These are phyloP conservation scores for Conistra vaccinii DNA, from an alignment of 2,888 invertebrate species.

Conservation along the genomic window DNA sequence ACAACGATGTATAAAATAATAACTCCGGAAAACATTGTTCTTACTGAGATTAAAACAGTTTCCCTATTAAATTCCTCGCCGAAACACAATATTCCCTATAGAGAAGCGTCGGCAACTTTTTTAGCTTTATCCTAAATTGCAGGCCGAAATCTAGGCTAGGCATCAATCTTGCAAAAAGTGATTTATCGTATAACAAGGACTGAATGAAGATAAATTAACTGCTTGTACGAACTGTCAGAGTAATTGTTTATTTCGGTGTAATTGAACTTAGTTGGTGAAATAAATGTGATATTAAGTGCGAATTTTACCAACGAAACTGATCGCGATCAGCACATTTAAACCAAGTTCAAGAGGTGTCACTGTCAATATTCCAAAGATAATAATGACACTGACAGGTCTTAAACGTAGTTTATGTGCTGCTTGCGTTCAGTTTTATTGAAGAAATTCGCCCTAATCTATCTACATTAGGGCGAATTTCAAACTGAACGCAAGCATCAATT, in stretches of 20 bases:
- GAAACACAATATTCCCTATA: constrained; percentile 31
- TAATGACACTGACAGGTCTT: too few species aligned
- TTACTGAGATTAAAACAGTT: constrained; percentile 33
- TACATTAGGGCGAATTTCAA: too few species aligned
- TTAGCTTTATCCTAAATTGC: constrained; percentile 38
- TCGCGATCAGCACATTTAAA: too few species aligned
- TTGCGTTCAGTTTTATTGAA: too few species aligned
- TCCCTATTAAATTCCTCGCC: constrained; percentile 34
- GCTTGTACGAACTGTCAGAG: constrained; percentile 18
- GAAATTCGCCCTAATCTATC: too few species aligned
- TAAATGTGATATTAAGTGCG: not conserved
- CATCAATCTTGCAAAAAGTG: constrained; percentile 65
- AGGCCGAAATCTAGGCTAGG: constrained; percentile 49
- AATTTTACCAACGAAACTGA: too few species aligned
- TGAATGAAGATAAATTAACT: constrained; percentile 63
- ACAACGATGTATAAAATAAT: not conserved
- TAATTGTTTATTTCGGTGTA: constrained; percentile 53
- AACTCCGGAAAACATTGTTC: not conserved
- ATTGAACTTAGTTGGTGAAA: constrained; percentile 13
- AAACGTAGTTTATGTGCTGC: too few species aligned
- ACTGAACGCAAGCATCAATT: too few species aligned
- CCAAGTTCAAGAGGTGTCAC: too few species aligned
- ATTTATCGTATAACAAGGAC: constrained; percentile 57
- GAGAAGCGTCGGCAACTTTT: constrained; percentile 50
- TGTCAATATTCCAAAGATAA: too few species aligned